These are phyloP conservation scores for Amphibalanus amphitrite DNA, from an alignment of 1,140 invertebrate species.

Conservation along the genomic window DNA sequence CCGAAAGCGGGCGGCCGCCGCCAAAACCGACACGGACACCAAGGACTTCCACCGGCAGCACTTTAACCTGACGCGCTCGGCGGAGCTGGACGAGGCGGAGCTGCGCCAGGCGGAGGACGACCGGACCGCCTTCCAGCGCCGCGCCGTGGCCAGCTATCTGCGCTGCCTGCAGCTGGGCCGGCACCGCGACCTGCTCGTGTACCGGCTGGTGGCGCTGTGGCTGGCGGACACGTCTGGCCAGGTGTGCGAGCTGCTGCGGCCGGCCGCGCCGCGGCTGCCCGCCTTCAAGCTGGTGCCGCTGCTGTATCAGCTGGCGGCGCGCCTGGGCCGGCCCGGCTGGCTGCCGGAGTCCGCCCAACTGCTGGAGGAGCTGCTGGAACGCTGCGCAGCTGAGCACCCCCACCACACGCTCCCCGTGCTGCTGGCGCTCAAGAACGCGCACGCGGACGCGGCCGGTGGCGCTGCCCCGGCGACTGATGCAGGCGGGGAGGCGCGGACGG, in stretches of 20 bases:
- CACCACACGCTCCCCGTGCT: constrained; percentile 63
- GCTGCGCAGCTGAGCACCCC: constrained; percentile 58
- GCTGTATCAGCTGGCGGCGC: constrained; percentile 66
- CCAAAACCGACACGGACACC: background rate
- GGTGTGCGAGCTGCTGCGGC: constrained; percentile 29
- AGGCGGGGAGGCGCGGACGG: constrained; percentile 10
- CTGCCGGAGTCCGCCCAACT: constrained; percentile 33
- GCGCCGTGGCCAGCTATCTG: constrained; percentile 36
- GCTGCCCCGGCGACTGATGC: constrained; percentile 3
- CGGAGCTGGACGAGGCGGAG: constrained; percentile 46
- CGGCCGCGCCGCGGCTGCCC: constrained; percentile 33
- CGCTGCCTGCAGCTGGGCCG: constrained; percentile 40
- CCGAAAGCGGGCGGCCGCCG: too few relatives aligned
- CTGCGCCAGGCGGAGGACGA: constrained; percentile 48
- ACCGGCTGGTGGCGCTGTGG: constrained; percentile 57
- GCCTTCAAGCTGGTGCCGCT: constrained; percentile 66
- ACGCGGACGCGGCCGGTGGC: constrained; percentile 1
- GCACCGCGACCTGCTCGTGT: constrained; percentile 54
- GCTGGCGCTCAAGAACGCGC: constrained; percentile 38
- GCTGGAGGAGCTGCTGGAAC: constrained; percentile 55
- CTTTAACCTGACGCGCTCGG: background rate
- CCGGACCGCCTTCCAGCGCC: constrained; percentile 40
- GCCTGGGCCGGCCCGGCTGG: constrained; percentile 35
- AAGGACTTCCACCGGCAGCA: background rate
- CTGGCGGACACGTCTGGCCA: constrained; percentile 46